phyloP scores from a whole-genome alignment of 2,797 vertebrate species.

The Characodon lateralis region DNA sequence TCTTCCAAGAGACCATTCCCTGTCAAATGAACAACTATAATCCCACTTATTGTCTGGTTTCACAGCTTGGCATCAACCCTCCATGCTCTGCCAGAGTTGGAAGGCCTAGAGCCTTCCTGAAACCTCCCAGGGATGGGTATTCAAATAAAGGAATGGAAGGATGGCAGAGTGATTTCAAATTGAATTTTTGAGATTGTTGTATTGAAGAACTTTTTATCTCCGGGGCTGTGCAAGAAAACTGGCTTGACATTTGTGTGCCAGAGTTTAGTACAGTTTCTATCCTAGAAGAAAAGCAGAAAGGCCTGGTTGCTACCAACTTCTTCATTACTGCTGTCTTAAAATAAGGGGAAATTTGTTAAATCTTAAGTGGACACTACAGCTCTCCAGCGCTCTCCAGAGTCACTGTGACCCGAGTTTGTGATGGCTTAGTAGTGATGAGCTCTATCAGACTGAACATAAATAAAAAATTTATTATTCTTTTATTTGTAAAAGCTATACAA shows the following conservation, averaged over 20 bases:
- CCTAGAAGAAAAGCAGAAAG: constrained; percentile 48
- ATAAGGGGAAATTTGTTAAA: constrained; percentile 73
- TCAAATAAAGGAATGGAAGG: constrained; percentile 49
- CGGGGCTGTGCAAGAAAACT: constrained; percentile 35
- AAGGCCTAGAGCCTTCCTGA: constrained; percentile 45
- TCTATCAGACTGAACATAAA: constrained; percentile 32
- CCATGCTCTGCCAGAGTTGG: constrained; percentile 54
- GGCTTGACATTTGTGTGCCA: constrained; percentile 33
- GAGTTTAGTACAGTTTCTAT: constrained; percentile 32
- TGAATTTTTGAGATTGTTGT: constrained; percentile 66
- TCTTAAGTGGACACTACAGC: constrained; percentile 56
- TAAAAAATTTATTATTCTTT: constrained; percentile 20
- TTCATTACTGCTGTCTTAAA: constrained; percentile 65
- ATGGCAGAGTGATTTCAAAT: constrained; percentile 39
- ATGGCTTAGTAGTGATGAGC: constrained; percentile 34
- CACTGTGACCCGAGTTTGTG: constrained; percentile 48
- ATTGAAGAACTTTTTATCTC: constrained; percentile 50
- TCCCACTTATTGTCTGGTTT: constrained; percentile 56
- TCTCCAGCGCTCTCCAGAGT: constrained; percentile 35
- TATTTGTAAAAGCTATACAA: neutral
- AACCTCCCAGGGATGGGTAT: constrained; percentile 45
- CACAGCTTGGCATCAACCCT: constrained; percentile 64
- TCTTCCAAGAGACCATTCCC: constrained; percentile 62
- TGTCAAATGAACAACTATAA: constrained; percentile 71
- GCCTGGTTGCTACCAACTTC: constrained; percentile 50